These are phyloP conservation scores for Mycteria americana DNA, from an alignment of 2,797 vertebrate species.

Conservation along the genomic window DNA sequence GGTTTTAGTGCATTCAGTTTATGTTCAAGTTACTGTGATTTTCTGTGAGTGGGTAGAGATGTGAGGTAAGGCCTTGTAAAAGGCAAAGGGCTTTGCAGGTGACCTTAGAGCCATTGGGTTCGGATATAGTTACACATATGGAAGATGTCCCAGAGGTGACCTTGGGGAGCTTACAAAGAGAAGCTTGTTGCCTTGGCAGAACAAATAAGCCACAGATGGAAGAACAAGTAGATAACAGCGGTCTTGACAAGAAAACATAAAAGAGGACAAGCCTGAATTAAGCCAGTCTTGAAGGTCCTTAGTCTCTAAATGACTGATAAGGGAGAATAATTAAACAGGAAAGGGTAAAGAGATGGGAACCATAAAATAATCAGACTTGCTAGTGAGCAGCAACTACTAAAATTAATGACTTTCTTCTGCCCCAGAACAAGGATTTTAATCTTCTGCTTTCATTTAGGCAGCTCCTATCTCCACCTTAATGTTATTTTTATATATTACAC, in stretches of 20 bases:
- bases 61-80: not conserved
- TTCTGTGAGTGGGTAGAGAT: not conserved
- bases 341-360: not conserved
- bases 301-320: constrained; percentile 33
- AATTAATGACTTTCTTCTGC: not conserved
- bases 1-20: not conserved
- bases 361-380: constrained; percentile 17
- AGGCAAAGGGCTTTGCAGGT: constrained; percentile 5
- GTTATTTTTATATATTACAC: constrained; percentile 10
- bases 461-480: not conserved
- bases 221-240: constrained; percentile 6
- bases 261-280: constrained; percentile 11
- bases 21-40: not conserved
- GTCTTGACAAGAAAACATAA: constrained; percentile 37
- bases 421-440: not conserved
- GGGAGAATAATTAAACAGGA: constrained; percentile 25
- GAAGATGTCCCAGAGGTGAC: not conserved
- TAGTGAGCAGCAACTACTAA: not conserved
- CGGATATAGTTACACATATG: not conserved
- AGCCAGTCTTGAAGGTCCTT: not conserved
- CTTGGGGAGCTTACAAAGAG: constrained; percentile 7
- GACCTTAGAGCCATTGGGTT: not conserved
- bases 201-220: constrained; percentile 28
- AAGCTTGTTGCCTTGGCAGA: constrained; percentile 9
- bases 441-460: not conserved